These are phyloP conservation scores for Chiloscyllium plagiosum DNA, from an alignment of 2,113 vertebrate genomes.

Conservation along the genomic window DNA sequence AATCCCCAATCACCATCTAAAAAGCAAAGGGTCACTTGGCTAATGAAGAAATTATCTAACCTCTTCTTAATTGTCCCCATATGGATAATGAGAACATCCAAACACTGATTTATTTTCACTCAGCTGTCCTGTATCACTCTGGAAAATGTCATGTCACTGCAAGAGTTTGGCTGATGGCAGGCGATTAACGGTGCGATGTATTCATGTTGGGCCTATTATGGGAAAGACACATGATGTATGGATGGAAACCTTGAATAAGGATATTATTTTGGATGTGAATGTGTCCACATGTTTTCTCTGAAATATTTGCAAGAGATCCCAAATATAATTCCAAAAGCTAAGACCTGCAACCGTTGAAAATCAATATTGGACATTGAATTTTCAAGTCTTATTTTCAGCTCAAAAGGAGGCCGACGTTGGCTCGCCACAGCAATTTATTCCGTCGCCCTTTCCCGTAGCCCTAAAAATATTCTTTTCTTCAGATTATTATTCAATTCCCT, in stretches of 20 bases:
- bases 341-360: neutral
- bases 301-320: neutral
- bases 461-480: too few relatives aligned
- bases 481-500: too few relatives aligned
- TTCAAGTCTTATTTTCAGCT: too few relatives aligned
- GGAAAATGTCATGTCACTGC: neutral
- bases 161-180: neutral
- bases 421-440: too few relatives aligned
- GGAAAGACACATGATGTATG: neutral
- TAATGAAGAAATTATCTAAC: neutral
- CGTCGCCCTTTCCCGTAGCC: too few relatives aligned
- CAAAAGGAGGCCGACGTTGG: neutral
- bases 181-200: neutral
- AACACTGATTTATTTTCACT: constrained; percentile 32
- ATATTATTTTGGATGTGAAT: neutral
- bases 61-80: constrained; percentile 9
- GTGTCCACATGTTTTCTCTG: neutral
- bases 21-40: neutral
- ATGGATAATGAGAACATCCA: constrained; percentile 26
- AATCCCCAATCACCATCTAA: neutral
- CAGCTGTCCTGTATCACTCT: neutral
- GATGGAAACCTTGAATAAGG: neutral
- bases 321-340: neutral
- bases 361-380: neutral
- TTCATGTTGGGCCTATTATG: neutral